Percentiles rank a stretch among this genome's conserved stretches.
phyloP scores from a whole-genome alignment of 2,113 vertebrate genomes.

The Lophius piscatorius region DNA sequence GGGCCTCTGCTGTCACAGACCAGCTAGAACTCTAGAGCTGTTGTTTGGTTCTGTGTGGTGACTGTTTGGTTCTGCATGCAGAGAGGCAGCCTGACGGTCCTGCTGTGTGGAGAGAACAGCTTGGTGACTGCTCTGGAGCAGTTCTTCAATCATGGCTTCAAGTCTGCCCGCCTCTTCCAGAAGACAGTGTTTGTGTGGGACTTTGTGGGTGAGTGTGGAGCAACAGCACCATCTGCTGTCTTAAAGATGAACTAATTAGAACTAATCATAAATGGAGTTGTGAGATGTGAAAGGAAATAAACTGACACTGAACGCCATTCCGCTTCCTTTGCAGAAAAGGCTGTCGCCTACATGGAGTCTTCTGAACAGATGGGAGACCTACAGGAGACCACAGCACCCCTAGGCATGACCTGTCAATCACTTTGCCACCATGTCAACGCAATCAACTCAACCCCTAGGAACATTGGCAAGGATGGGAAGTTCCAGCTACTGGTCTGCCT shows the following conservation, averaged over 20 bases:
- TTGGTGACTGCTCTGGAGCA: conserved; percentile 89
- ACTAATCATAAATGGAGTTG: no score
- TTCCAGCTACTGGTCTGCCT: conserved; percentile 94
- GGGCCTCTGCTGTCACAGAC: no score
- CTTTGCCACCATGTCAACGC: conserved; percentile 89
- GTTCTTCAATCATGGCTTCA: conserved; percentile 93
- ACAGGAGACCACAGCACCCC: conserved; percentile 80
- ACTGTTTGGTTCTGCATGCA: conserved; percentile 50
- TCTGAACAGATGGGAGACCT: conserved; percentile 75
- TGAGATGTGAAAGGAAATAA: neutral
- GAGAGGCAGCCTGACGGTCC: conserved; percentile 91
- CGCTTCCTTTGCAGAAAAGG: conserved; percentile 56
- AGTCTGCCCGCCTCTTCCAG: conserved; percentile 91
- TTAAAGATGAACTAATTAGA: no score
- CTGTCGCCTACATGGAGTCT: conserved; percentile 54
- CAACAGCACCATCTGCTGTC: conserved; percentile 9
- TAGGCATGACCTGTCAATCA: conserved; percentile 81
- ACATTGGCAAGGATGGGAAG: conserved; percentile 94
- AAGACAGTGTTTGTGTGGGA: conserved; percentile 96
- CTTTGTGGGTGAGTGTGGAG: conserved; percentile 87
- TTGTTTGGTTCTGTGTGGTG: neutral
- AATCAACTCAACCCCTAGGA: conserved; percentile 88
- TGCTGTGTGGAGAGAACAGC: conserved; percentile 90
- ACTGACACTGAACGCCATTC: no score
- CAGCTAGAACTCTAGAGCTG: neutral